Percentiles rank a stretch among this genome's conserved stretches.
Conservation (phyloP, 2,113 vertebrate species). For the Halichoerus grypus region DNA sequence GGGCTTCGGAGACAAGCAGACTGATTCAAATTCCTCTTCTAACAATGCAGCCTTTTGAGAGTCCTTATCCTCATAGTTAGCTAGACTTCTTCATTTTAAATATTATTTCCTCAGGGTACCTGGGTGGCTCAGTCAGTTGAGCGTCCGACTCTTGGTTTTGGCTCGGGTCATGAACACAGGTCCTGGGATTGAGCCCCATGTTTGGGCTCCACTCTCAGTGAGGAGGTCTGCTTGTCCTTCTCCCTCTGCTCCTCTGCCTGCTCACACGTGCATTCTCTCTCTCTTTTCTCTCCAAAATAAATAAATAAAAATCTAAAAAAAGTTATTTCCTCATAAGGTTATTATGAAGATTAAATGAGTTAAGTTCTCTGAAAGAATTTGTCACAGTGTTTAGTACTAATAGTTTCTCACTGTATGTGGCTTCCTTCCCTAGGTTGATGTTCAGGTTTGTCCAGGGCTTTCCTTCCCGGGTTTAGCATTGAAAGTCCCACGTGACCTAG, state of each 20-base stretch:
- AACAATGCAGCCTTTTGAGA: constrained; percentile 30
- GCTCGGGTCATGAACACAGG: neutral
- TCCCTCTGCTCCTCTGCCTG: neutral
- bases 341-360: constrained; percentile 36
- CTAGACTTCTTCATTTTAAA: neutral
- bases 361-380: constrained; percentile 43
- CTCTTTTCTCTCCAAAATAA: neutral
- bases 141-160: neutral
- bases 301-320: neutral
- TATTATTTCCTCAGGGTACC: neutral
- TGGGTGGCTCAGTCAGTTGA: neutral
- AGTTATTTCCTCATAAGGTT: neutral
- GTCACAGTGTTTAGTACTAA: neutral
- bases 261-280: neutral
- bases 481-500: neutral
- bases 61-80: constrained; percentile 13
- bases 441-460: neutral
- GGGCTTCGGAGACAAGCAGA: neutral
- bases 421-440: neutral
- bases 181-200: neutral
- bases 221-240: neutral
- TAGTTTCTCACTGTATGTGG: constrained; percentile 14
- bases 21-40: constrained; percentile 17
- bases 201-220: neutral
- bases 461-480: neutral